phyloP scores from a whole-genome alignment of 2,888 invertebrate genomes.

The Drosophila vallismaia region DNA sequence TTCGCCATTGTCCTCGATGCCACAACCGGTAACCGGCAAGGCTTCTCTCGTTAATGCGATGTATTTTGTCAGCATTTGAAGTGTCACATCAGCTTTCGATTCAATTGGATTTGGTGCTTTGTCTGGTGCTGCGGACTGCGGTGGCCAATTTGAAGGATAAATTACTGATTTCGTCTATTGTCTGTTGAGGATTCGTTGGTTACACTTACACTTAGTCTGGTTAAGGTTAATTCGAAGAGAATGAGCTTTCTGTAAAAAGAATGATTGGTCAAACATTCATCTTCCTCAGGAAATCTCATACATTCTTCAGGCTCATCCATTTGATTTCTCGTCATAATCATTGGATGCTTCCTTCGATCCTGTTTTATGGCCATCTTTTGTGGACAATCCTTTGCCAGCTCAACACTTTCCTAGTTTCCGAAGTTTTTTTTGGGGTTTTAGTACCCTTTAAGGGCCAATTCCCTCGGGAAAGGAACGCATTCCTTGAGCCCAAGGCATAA shows the following conservation, averaged over 20 bases:
- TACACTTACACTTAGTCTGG: constrained; percentile 28
- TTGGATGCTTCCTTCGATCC: constrained; percentile 13
- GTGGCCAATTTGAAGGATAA: constrained; percentile 38
- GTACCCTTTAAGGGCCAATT: constrained; percentile 25
- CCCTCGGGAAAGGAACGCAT: constrained; percentile 12
- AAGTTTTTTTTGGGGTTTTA: constrained; percentile 31
- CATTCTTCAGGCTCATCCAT: constrained; percentile 4
- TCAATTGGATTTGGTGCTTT: constrained; percentile 43
- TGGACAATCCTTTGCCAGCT: constrained; percentile 38
- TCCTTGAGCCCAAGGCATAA: constrained; percentile 20
- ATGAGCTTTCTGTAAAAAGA: neutral
- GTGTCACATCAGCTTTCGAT: constrained; percentile 54
- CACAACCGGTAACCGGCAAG: constrained; percentile 7
- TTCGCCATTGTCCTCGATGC: constrained; percentile 45
- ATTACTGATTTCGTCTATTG: constrained; percentile 46
- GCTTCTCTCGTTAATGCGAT: constrained; percentile 65
- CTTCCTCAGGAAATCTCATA: neutral
- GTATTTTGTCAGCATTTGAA: constrained; percentile 72
- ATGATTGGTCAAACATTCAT: neutral
- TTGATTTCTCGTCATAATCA: constrained; percentile 44
- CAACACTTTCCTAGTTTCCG: constrained; percentile 37
- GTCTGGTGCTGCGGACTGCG: constrained; percentile 5
- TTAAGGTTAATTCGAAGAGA: neutral
- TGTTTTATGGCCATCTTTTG: constrained; percentile 21
- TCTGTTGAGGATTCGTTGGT: constrained; percentile 27